Evolutionary conservation across 2,113 vertebrate genomes (phyloP).

Genomic region (Microcebus jonahi): DNA sequence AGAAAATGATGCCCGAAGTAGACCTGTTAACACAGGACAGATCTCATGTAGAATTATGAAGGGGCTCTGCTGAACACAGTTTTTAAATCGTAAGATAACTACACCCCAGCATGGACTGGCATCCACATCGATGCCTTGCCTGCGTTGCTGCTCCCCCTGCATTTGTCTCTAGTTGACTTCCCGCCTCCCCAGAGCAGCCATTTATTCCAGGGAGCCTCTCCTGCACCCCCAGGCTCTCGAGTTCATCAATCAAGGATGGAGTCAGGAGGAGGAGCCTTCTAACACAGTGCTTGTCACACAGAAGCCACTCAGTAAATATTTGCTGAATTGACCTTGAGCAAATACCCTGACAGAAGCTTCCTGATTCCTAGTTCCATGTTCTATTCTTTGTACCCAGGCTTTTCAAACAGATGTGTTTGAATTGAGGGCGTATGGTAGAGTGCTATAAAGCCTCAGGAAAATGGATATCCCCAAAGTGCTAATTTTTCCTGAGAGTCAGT

Average conservation of each 20-base stretch:
- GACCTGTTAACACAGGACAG: not conserved
- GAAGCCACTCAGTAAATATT: too few species aligned
- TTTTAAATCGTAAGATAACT: not conserved
- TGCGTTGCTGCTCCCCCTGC: not conserved
- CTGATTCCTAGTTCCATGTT: not conserved
- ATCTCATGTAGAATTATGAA: not conserved
- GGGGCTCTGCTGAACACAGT: not conserved
- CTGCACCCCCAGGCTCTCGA: not conserved
- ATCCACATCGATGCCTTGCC: not conserved
- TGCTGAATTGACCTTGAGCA: not conserved
- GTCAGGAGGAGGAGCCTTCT: not conserved
- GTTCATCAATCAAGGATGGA: not conserved
- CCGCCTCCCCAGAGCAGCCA: not conserved
- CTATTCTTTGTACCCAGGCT: not conserved
- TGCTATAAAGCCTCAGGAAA: not conserved
- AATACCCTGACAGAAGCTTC: not conserved
- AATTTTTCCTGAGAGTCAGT: not conserved
- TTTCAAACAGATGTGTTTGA: not conserved
- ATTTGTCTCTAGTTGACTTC: not conserved
- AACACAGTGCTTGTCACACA: not conserved
- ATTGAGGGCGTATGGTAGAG: rapidly evolving
- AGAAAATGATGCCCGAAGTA: not conserved
- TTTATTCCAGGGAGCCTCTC: not conserved
- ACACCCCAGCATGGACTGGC: too few species aligned
- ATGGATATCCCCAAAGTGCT: not conserved